Conservation (phyloP, 2,888 invertebrate species). For the Eurytoma adleriae region DNA sequence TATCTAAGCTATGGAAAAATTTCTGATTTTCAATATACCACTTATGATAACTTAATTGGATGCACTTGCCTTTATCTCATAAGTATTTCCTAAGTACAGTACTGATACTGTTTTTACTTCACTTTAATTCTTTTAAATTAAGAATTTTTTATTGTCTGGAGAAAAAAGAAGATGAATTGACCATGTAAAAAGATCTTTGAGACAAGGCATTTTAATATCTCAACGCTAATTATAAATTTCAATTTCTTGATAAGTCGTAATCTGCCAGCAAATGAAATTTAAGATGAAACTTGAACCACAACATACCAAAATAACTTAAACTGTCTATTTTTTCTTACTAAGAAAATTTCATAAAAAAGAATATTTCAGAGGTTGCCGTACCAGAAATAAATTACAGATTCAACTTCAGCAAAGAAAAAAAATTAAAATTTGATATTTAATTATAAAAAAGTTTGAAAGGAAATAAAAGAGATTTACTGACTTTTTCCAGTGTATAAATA, state of each 20-base stretch:
- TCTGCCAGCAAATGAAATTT: conserved; percentile 31
- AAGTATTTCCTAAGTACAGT: background rate
- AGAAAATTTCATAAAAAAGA: conserved; percentile 7
- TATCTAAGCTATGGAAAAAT: conserved; percentile 6
- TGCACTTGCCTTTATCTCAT: conserved; percentile 17
- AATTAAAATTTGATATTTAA: background rate
- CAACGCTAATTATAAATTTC: conserved; percentile 31
- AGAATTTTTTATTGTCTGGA: too few species aligned
- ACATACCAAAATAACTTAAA: conserved; percentile 43
- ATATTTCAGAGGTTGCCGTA: background rate
- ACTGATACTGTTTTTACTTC: background rate
- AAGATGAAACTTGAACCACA: conserved; percentile 51
- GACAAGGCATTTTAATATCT: conserved; percentile 18
- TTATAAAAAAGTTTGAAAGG: background rate
- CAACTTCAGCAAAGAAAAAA: background rate
- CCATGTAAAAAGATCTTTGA: background rate
- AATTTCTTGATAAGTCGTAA: conserved; percentile 26
- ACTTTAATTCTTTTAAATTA: too few species aligned
- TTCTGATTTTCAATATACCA: conserved; percentile 2
- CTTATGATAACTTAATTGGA: conserved; percentile 21
- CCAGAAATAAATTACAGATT: conserved; percentile 11
- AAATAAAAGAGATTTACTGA: background rate
- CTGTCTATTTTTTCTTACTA: conserved; percentile 34
- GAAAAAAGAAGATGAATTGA: too few species aligned
- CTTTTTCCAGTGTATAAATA: background rate